Evolutionary conservation across 2,888 invertebrate species (phyloP), one percentile per base, ranked within the genome.

Genomic region (Chironomus riparius): DNA sequence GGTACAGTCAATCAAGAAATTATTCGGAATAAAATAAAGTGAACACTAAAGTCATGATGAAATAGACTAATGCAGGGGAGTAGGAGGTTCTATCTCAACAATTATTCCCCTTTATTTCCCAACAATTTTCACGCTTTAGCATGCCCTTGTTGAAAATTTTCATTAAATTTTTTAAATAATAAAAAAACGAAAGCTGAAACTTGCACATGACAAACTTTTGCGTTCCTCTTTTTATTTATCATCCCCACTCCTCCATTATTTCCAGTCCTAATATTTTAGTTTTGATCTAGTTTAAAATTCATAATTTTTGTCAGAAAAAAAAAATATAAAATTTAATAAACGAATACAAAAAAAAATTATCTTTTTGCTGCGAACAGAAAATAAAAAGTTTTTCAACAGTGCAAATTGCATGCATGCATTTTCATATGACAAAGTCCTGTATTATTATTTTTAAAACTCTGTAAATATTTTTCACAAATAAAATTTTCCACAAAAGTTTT

Each of bases 131-230:
- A 28, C 5, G 5, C 28, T 24, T 24, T 24, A 24, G 22, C 38
- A 38, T 10, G 38, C 38, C 38, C 10, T 38, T 38, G 38, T 1
- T 38, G 38, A 38, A 56, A 56, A 56, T 38, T 38, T n/a, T 56
- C 56, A 56, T 56, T 28, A 4, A 56, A 56, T 56, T 56, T 56
- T 56, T 56, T 56, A 15, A n/a, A n/a, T n/a, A n/a, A n/a, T n/a
- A n/a, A n/a, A 38, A 38, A 38, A 56, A 56, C 18, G 56, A 70
- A 70, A 70, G 70, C 68, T 6, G 7, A 38, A 70, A 71, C 10
- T 71, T 71, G 15, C 72, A 73, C 28, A 73, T 28, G 72, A 62
- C 38, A 61, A 73, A 73, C 61, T 71, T 73, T 73, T 24, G n/a
- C 24, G 65, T 65, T 65, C 15, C 15, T 50, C 50, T 18, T 38